Base-by-base conservation (phyloP, 2,797 vertebrate species). In the Urosaurus nigricauda region DNA sequence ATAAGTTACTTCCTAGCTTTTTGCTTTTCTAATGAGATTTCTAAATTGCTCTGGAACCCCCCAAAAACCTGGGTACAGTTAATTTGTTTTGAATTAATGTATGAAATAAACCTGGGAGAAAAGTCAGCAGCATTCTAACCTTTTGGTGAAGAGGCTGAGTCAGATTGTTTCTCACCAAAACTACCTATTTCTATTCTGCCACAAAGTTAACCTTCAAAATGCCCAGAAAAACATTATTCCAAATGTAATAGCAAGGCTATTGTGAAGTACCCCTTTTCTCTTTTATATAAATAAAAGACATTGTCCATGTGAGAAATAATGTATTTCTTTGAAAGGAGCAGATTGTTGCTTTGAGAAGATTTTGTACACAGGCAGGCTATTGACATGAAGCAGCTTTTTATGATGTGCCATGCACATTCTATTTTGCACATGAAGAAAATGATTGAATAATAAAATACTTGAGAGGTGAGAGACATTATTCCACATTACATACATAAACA, bases 371-470 rank as follows among this genome's bases (percentile, higher is more conserved):
- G 82, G 29, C 82, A 89, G 89, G 73, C 90, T 83, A 13, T 8
- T 84, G 74, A 79, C 65, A 88, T 88, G 63, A 83, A 65, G 92
- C 86, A 32, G 79, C 88, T 93, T 95, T 91, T 60, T 87, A 84
- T 51, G 29, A 68, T 87, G n/a, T 90, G 4, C 90, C 87, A 88
- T 92, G 19, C 86, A 93, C 94, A 95, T 95, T 95, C 91, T 93
- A 90, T 86, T 92, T 91, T 82, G 87, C 91, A 75, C 90, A 89
- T 78, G 94, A 92, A 94, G 77, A 70, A 93, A 94, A 70, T 89
- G 95, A 94, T 93, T 94, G 92, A 95, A 94, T 94, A 95, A 95
- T 75, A 82, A 87, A 90, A 83, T 89, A 91, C 88, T 92, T 91
- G 91, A 88, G 87, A 93, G 92, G 92, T 58, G 16, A 26, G 88